Percentiles rank a stretch among this genome's conserved stretches.
Evolutionary conservation across 1,140 invertebrate genomes (phyloP).

Genomic region (Metaphire vulgaris): DNA sequence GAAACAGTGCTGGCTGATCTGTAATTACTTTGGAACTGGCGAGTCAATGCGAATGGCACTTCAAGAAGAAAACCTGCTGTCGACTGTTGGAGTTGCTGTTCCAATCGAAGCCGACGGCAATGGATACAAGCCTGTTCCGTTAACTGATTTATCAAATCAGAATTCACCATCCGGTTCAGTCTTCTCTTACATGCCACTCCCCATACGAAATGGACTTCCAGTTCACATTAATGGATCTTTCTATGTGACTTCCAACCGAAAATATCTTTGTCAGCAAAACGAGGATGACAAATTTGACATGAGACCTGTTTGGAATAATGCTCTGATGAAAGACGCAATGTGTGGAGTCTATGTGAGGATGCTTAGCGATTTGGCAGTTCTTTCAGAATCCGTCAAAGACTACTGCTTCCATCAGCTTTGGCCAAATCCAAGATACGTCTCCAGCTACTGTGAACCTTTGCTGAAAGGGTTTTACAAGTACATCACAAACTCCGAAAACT

Average conservation of each 20-base stretch:
- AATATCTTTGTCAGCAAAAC: constrained; percentile 28
- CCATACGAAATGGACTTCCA: constrained; percentile 35
- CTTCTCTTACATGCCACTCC: constrained; percentile 38
- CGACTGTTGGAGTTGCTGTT: constrained; percentile 29
- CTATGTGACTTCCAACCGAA: constrained; percentile 35
- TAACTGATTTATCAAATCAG: neutral
- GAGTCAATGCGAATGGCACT: constrained; percentile 27
- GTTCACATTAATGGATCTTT: constrained; percentile 39
- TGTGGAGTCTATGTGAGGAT: constrained; percentile 16
- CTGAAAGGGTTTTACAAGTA: constrained; percentile 22
- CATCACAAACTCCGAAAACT: neutral
- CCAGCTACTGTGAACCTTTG: neutral
- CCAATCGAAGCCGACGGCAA: constrained; percentile 19
- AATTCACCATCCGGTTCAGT: constrained; percentile 15
- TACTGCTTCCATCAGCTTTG: constrained; percentile 18
- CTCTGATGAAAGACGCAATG: constrained; percentile 32
- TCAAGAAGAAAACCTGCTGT: constrained; percentile 28
- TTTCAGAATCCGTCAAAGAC: constrained; percentile 4
- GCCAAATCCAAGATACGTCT: constrained; percentile 5
- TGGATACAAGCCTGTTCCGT: constrained; percentile 9
- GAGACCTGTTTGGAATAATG: constrained; percentile 36
- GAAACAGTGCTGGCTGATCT: constrained; percentile 29
- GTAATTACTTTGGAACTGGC: constrained; percentile 21
- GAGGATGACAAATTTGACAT: constrained; percentile 34
- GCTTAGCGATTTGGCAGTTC: constrained; percentile 13